phyloP scores from a whole-genome alignment of 2,888 invertebrate species.

The Deilephila porcellus region DNA sequence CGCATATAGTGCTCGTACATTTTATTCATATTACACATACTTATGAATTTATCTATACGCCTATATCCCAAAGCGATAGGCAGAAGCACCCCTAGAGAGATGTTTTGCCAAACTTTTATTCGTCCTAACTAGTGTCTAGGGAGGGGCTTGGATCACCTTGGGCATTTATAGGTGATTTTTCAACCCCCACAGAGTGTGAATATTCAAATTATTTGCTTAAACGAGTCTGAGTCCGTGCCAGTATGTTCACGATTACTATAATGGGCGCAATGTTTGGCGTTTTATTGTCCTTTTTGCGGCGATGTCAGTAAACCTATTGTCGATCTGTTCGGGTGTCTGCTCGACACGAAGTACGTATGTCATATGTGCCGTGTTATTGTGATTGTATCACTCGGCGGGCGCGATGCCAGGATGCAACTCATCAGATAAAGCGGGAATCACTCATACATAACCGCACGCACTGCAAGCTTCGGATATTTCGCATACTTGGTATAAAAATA shows the following conservation, averaged over 20 bases:
- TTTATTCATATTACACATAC: no score
- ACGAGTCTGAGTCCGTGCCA: not conserved
- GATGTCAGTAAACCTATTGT: constrained; percentile 14
- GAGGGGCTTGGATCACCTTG: no score
- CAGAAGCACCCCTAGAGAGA: no score
- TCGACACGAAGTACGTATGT: no score
- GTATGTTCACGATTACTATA: constrained; percentile 9
- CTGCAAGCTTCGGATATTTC: not conserved
- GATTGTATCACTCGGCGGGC: constrained; percentile 1
- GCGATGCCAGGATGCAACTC: constrained; percentile 4
- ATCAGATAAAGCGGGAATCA: constrained; percentile 32
- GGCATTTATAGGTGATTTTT: no score
- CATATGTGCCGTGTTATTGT: not conserved
- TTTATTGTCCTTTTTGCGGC: constrained; percentile 14
- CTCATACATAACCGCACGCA: not conserved
- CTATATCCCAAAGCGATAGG: no score
- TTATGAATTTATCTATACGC: no score
- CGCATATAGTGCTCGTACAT: not conserved
- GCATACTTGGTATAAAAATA: not conserved
- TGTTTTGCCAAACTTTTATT: no score
- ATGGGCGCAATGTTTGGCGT: not conserved
- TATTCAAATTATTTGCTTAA: not conserved
- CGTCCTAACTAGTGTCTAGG: no score
- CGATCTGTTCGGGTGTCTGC: not conserved
- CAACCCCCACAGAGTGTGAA: no score